phyloP scores from a whole-genome alignment of 2,888 invertebrate genomes.

The Xanthia togata region DNA sequence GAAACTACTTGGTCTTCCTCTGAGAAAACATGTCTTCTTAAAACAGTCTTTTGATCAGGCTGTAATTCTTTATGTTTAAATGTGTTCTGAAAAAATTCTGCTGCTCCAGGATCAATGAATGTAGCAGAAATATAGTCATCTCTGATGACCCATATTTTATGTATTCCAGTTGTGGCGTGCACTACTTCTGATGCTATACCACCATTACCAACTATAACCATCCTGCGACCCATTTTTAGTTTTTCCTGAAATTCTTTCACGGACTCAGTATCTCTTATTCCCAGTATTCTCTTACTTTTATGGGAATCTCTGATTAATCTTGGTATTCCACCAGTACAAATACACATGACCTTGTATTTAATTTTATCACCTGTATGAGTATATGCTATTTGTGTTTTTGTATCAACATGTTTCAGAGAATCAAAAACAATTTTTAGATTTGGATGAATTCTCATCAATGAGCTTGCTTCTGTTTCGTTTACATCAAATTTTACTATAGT shows the following conservation, averaged over 20 bases:
- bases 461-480: conserved; percentile 92
- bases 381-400: conserved; percentile 86
- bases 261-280: conserved; percentile 98
- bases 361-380: conserved; percentile 90
- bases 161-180: conserved; percentile 95
- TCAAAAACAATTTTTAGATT: conserved; percentile 93
- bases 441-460: conserved; percentile 91
- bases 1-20: conserved; percentile 87
- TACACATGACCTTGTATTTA: conserved; percentile 95
- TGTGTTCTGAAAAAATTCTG: conserved; percentile 95
- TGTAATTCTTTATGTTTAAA: conserved; percentile 74
- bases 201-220: conserved; percentile 98
- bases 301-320: conserved; percentile 92
- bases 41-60: conserved; percentile 73
- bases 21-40: conserved; percentile 93
- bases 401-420: conserved; percentile 90
- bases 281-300: conserved; percentile 93
- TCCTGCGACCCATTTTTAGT: conserved; percentile 92
- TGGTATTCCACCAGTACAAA: conserved; percentile 97
- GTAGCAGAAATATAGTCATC: conserved; percentile 98
- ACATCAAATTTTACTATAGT: conserved; percentile 96
- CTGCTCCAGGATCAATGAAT: conserved; percentile 98
- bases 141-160: conserved; percentile 98
- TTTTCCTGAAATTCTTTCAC: conserved; percentile 94
- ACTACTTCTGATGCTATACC: conserved; percentile 99